These are phyloP conservation scores for Coryphaenoides rupestris DNA, from an alignment of 2,113 vertebrate species.

Conservation along the genomic window DNA sequence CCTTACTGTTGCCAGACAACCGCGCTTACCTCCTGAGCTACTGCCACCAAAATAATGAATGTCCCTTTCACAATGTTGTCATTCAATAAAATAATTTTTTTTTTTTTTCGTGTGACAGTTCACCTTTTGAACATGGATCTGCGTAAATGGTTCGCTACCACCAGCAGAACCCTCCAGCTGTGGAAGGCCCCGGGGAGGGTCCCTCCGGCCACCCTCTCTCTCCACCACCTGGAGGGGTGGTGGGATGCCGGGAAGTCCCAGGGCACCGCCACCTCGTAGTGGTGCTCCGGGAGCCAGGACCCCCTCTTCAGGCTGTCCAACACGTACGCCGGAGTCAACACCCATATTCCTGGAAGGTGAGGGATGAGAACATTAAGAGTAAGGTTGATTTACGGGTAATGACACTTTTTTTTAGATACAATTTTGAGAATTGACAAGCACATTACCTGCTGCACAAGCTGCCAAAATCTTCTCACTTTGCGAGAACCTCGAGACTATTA, in stretches of 20 bases:
- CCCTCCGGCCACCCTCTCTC: slow-evolving; percentile 73
- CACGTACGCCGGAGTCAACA: slow-evolving; percentile 89
- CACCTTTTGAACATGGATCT: slow-evolving; percentile 84
- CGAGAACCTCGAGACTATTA: slow-evolving; percentile 81
- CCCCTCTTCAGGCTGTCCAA: slow-evolving; percentile 85
- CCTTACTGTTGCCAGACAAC: too few species aligned
- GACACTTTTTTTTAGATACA: neutral
- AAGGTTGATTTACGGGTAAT: too few species aligned
- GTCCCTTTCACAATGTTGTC: too few species aligned
- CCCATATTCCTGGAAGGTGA: slow-evolving; percentile 85
- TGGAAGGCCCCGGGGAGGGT: slow-evolving; percentile 84
- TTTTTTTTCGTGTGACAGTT: slow-evolving; percentile 11
- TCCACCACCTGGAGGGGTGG: slow-evolving; percentile 66
- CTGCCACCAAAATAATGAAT: too few species aligned
- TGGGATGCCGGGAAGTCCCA: slow-evolving; percentile 21
- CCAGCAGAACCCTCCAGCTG: slow-evolving; percentile 87
- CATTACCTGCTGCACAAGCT: slow-evolving; percentile 90
- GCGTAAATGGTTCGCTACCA: slow-evolving; percentile 66
- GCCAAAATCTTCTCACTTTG: slow-evolving; percentile 91
- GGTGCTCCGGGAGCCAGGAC: slow-evolving; percentile 88
- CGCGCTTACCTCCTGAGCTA: too few species aligned
- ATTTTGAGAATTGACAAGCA: too few species aligned
- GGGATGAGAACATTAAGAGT: neutral
- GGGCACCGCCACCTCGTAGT: slow-evolving; percentile 79
- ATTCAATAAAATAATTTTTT: too few species aligned